A percentile compares a stretch with the other conserved stretches of the same genome.
These are phyloP conservation scores for Agelas oroides DNA, from an alignment of 37 sponge, comb jelly and placozoan species.

Conservation along the genomic window DNA sequence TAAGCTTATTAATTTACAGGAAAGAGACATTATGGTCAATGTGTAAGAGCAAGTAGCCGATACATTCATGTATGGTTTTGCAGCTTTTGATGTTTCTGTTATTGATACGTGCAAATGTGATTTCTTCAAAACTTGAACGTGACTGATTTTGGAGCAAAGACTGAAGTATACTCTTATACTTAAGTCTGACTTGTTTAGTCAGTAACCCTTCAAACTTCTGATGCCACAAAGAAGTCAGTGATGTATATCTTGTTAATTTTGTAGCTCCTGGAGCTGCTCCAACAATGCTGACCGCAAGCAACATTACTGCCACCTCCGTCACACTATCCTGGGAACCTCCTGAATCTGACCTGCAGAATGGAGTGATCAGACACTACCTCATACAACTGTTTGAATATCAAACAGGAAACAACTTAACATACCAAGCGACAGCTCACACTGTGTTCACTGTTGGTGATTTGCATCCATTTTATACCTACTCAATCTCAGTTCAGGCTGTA, in stretches of 20 bases:
- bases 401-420: conserved; percentile 7
- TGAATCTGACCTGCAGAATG: conserved; percentile 11
- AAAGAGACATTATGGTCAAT: no score
- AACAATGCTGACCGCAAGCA: background rate
- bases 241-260: background rate
- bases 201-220: no score
- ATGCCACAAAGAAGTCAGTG: no score
- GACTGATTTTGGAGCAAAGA: no score
- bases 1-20: no score
- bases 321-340: conserved; percentile 45
- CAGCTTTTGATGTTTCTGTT: no score
- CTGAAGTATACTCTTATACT: no score
- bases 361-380: conserved; percentile 33
- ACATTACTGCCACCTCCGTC: background rate
- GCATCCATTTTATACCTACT: background rate
- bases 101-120: no score
- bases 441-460: background rate
- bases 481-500: background rate
- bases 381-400: conserved; percentile 11
- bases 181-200: no score
- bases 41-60: no score
- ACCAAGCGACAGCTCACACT: conserved; percentile 27
- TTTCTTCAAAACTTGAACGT: no score
- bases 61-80: no score
- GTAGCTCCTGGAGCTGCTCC: conserved; percentile 43